Evolutionary conservation across 2,797 vertebrate species (phyloP).

Genomic region (Urophycis tenuis): DNA sequence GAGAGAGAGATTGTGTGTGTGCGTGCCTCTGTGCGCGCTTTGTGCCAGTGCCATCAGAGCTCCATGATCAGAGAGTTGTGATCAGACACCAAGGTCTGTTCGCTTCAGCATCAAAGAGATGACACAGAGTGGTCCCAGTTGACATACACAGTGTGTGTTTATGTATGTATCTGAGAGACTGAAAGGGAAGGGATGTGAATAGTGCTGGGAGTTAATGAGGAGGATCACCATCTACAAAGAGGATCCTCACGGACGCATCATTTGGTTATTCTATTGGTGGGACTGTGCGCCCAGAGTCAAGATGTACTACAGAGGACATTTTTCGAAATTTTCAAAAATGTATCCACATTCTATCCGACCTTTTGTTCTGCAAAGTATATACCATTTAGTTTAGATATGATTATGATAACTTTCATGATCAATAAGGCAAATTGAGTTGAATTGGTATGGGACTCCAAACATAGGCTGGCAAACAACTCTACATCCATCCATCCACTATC

Average conservation of each 20-base stretch:
- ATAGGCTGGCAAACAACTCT: not conserved
- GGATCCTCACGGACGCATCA: not conserved
- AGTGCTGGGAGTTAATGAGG: not conserved
- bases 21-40: not conserved
- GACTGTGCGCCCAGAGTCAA: not conserved
- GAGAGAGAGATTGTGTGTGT: not conserved
- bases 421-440: too few species aligned
- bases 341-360: not conserved
- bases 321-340: not conserved
- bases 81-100: conserved; percentile 3
- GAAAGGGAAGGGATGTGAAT: not conserved
- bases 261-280: not conserved
- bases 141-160: not conserved
- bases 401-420: too few species aligned
- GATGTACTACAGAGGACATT: not conserved
- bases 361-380: not conserved
- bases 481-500: too few species aligned
- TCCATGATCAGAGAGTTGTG: conserved; percentile 11
- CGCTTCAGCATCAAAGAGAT: conserved; percentile 3
- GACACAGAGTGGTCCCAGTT: not conserved
- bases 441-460: not conserved
- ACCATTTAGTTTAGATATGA: not conserved
- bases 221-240: not conserved
- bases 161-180: not conserved
- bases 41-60: not conserved